Evolutionary conservation across 2,888 invertebrate genomes (phyloP), one percentile per base, ranked within the genome.

Genomic region (Hydraecia micacea): DNA sequence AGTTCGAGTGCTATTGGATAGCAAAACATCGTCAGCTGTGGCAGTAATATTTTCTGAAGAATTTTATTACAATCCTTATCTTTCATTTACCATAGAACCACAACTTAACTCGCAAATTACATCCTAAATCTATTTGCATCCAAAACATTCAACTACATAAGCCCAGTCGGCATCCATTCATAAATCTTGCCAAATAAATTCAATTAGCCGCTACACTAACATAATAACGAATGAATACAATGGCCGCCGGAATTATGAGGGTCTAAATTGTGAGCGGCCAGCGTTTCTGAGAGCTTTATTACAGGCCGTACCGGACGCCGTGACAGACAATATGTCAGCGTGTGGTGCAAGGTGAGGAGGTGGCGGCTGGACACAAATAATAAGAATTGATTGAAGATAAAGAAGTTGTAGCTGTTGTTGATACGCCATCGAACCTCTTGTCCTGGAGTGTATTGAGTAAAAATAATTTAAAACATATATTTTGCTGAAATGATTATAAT

Each of bases 251-350:
- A 90, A 88, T 91, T 92, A 94, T 93, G 93, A 92, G 91, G 89
- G 90, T 91, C 90, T 92, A 92, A 93, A 93, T 92, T 90, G 91
- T 90, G 85, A 91, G 91, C 90, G 91, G 90, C 84, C 88, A 90
- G 91, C 88, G 85, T 87, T 89, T 88, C 91, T 88, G 91, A 91
- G 91, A 90, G 93, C 92, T 93, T 93, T 94, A 94, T 94, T 92
- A 91, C 91, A 79, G 82, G 84, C 87, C 82, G 89, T 81, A 85
- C 91, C 91, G 91, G 93, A 91, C 91, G 90, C 87, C 80, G 84
- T 87, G 94, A 93, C 92, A 91, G 92, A 92, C 93, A 88, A 93
- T 93, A 90, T 87, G 90, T 93, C 91, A 91, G 88, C 65, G 83
- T 63, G 76, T 86, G 91, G 85, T 65, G 49, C 77, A 86, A 90